Evolutionary conservation across 2,888 invertebrate species (phyloP), one percentile per base, ranked within the genome.

Genomic region (Formica aserva): DNA sequence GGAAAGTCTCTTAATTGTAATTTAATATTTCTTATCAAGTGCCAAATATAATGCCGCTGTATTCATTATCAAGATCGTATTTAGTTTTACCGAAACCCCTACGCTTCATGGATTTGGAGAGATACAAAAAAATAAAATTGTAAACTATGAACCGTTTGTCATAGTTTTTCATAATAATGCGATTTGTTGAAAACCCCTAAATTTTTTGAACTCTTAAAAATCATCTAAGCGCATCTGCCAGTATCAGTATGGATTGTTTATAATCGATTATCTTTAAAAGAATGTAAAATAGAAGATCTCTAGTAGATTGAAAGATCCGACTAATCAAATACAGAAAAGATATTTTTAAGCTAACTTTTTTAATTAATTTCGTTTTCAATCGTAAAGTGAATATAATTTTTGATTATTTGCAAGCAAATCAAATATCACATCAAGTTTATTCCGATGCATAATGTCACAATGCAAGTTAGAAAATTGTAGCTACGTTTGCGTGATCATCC

Each of bases 21-120:
- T 38, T 77, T 65, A 55, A 67, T 55, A 26, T 13, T 32, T 9
- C 13, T 69, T 26, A 66, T 77, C 52, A 77, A 77, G 38, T 69
- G 29, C 8, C 41, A 22, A 55, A 32, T 71, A 22, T 71, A 57
- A 78, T 71, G 8, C 8, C 18, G 18, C 13, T 6, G 13, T 13
- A 13, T 77, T 65, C 15, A 55, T 67, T 77, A 77, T 77, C 67
- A 55, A 13, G 6, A 11, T 1, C 4, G 2, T 26, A 29, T 52
- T 67, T 67, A 62, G 15, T n/a, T 77, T 77, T 55, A 29, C 29
- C n/a, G 1, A 35, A 15, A 5, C 11, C 1, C 26, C 22, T 45
- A 18, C 29, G 11, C 1, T 22, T 15, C 5, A 15, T 29, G 32
- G n/a, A 75, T 45, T 26, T 55, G 5, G 5, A 3, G 2, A 62